phyloP scores from a whole-genome alignment of 2,797 vertebrate species.

The Florisuga fusca region DNA sequence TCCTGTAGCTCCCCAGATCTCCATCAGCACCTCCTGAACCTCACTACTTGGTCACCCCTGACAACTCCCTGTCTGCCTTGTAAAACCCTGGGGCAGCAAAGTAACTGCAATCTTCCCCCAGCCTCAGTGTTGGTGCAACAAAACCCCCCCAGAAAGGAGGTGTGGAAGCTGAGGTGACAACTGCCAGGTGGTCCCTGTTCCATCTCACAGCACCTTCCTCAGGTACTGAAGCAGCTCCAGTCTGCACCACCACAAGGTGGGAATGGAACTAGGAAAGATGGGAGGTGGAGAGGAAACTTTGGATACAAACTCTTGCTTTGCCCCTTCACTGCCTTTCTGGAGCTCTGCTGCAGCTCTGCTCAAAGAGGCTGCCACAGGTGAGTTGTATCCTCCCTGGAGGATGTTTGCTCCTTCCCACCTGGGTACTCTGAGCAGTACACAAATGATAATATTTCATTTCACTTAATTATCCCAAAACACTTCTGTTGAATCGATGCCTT shows the following conservation, averaged over 20 bases:
- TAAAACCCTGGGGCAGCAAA: too few species aligned
- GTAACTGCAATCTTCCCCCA: neutral
- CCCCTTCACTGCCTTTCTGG: neutral
- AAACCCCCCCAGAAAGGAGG: neutral
- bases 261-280: neutral
- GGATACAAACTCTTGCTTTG: neutral
- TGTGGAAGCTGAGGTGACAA: neutral
- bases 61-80: too few species aligned
- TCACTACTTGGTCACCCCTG: neutral
- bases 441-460: neutral
- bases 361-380: neutral
- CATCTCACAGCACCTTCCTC: neutral
- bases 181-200: rapidly evolving
- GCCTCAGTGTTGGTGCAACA: neutral
- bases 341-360: neutral
- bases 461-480: neutral
- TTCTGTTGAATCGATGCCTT: neutral
- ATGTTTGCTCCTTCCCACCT: neutral
- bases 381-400: neutral
- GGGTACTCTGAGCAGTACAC: neutral
- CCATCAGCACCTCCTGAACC: neutral
- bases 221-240: neutral
- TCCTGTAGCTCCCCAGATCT: too few species aligned
- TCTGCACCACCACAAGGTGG: neutral
- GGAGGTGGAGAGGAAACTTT: neutral